A percentile compares a stretch with the other conserved stretches of the same genome.
Conservation (phyloP, 2,888 invertebrate genomes). For the Rhaphigaster nebulosa region DNA sequence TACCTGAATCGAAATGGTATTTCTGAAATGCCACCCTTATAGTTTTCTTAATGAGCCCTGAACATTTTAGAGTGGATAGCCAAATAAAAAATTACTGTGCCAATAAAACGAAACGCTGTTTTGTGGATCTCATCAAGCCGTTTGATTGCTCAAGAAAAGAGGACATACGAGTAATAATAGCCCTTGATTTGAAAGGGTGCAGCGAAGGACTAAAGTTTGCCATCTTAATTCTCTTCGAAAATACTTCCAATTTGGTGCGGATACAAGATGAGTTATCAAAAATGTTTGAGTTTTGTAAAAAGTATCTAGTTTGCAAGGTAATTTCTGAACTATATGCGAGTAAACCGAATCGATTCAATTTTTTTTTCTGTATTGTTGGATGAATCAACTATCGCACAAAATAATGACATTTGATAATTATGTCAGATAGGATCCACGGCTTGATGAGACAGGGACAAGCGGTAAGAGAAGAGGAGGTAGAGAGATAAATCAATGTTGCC, state of each 20-base stretch:
- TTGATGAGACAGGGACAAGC: conserved; percentile 6
- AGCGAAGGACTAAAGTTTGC: background rate
- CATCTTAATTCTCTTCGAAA: background rate
- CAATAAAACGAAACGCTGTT: no score
- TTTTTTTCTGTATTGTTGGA: background rate
- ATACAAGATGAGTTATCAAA: background rate
- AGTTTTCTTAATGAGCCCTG: background rate
- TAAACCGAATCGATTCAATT: background rate
- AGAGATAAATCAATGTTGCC: conserved; percentile 58
- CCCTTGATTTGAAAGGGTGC: no score
- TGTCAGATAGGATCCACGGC: conserved; percentile 40
- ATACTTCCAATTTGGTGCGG: background rate
- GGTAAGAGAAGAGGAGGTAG: conserved; percentile 40
- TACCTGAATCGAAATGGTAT: no score
- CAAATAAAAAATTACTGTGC: no score
- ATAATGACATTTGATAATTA: conserved; percentile 9
- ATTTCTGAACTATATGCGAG: background rate
- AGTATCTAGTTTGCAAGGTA: background rate
- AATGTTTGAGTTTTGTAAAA: background rate
- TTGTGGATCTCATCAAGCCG: background rate
- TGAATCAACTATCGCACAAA: conserved; percentile 76
- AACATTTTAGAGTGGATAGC: background rate
- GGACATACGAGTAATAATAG: no score
- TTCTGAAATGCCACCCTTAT: no score
- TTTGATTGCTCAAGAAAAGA: no score